phyloP scores from a whole-genome alignment of 2,888 invertebrate species.

The Fragum whitleyi region DNA sequence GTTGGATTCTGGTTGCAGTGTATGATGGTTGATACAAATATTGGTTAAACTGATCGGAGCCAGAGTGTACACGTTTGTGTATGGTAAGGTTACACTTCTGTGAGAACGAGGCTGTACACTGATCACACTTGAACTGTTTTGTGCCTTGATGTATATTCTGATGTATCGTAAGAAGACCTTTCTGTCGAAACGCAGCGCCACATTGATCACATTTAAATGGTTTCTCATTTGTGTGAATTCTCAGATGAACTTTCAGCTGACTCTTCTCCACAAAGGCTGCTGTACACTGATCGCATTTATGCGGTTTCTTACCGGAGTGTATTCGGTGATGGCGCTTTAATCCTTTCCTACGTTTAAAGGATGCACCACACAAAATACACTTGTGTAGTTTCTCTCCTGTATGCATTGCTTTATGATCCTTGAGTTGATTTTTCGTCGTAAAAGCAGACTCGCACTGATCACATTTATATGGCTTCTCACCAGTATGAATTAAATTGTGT shows the following conservation, averaged over 20 bases:
- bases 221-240: conserved; percentile 21
- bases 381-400: conserved; percentile 21
- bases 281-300: conserved; percentile 7
- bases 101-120: conserved; percentile 16
- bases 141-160: conserved; percentile 17
- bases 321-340: conserved; percentile 21
- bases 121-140: conserved; percentile 11
- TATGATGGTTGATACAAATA: conserved; percentile 14
- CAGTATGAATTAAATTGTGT: conserved; percentile 13
- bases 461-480: conserved; percentile 22
- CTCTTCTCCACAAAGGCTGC: conserved; percentile 12
- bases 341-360: conserved; percentile 16
- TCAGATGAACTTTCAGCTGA: conserved; percentile 15
- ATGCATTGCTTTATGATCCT: conserved; percentile 19
- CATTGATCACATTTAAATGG: conserved; percentile 26
- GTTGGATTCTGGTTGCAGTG: conserved; percentile 21
- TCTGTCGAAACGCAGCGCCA: conserved; percentile 17
- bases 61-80: conserved; percentile 18
- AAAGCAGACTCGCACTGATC: conserved; percentile 12
- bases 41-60: conserved; percentile 12
- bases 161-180: conserved; percentile 14
- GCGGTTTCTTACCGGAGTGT: conserved; percentile 17
- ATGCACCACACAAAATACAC: conserved; percentile 13
- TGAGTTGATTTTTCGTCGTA: conserved; percentile 21
- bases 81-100: conserved; percentile 25